Base-by-base conservation (phyloP, 2,113 vertebrate species). In the Peromyscus maniculatus region DNA sequence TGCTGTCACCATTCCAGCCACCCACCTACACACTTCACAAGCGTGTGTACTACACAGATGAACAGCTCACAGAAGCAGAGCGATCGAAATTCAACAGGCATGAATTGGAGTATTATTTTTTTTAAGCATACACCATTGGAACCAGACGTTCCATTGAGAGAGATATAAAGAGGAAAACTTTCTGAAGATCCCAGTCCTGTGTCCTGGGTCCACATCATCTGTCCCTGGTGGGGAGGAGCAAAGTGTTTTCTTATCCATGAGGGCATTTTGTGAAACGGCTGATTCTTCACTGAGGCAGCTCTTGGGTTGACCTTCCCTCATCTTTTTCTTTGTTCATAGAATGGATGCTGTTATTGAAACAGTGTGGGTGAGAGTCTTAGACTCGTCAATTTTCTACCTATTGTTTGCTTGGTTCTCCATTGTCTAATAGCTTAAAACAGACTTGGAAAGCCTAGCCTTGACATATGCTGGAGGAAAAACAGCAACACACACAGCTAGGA, bases 271-370 rank as follows among this genome's bases (percentile, higher is more conserved):
- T 19, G 36, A 91, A 86, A 64, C 26, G 59, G 36, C 12, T 91
- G 59, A 72, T 82, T 93, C 46, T 78, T 93, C 19, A 59, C 71
- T 87, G 64, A 84, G 46, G 13, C 22, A 26, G 59, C 55, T 84
- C 17, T 87, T 49, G 5, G 69, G 26, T 87, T 46, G 52, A 84
- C 57, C 52, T 88, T 93, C 17, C 75, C n/a, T 3, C 33, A 31
- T 90, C 28, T 91, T 92, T 24, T 72, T 93, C 87, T 97, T 94
- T 39, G 10, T 90, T 93, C 90, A 90, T 80, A 94, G 93, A 82
- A 89, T 74, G 46, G 89, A 83, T 90, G 49, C 67, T 91, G 36
- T 96, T 97, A 91, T 66, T 83, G 90, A 95, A 95, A 83, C 87
- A 74, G 21, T 80, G 77, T 43, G 55, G 67, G 9, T 67, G 8